Base-by-base conservation (phyloP, 1,140 invertebrate genomes). In the Gryllus bimaculatus region DNA sequence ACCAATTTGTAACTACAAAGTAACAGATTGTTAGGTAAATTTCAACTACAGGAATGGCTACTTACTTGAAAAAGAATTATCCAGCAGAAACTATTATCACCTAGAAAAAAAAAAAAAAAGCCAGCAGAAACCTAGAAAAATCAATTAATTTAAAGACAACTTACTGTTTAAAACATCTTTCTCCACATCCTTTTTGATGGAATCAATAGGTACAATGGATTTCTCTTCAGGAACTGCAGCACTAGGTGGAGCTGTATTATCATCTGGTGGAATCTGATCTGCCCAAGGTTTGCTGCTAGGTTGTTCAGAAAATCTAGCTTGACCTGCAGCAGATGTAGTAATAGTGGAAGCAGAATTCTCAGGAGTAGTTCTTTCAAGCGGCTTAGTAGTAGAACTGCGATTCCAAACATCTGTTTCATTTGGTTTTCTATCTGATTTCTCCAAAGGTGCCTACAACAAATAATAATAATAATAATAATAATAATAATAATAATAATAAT, bases 321-420 rank as follows among this genome's bases (percentile, higher is more conserved):
- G 48, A 20, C 7, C 47, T 10, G n/a, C 21, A 48, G 7, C 20
- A 4, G 21, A 12, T 15, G 75, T 47, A 18, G 75, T 26, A 76
- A 26, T 76, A 18, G 13, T 8, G 6, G 26, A 10, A 12, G 39
- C 21, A 13, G 21, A 47, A 76, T 47, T 26, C 12, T 47, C 47
- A 8, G 76, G 76, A 47, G n/a, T 20, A 20, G 47, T 20, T 12
- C 47, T 76, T 73, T 79, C 79, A 18, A 48, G 12, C 8, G 18
- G n/a, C 47, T 79, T 79, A 18, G 76, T 74, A 20, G 47, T 15
- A 73, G 20, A 8, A 10, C 39, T 79, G 48, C 73, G 75, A 26
- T 75, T 79, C 79, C 79, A 79, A 18, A 47, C 79, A 20, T 79
- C 79, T n/a, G 8, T 15, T 26, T 79, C 79, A 79, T 66, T 77